Conservation (phyloP, 2,113 vertebrate species). For the Platysternon megacephalum region DNA sequence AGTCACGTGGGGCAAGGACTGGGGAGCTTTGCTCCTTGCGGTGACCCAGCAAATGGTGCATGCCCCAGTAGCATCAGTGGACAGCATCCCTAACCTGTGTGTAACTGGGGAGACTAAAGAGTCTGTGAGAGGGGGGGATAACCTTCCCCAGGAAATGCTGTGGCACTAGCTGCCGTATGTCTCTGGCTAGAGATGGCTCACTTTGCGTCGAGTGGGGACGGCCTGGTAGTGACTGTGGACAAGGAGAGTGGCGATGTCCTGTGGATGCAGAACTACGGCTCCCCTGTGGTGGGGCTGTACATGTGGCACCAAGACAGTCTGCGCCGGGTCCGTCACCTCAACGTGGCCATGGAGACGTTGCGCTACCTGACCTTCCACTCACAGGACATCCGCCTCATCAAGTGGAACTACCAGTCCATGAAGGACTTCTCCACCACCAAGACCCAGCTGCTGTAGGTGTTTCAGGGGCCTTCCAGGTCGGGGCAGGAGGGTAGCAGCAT, state of each 20-base stretch:
- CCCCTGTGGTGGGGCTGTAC: conserved; percentile 90
- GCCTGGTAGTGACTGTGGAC: conserved; percentile 93
- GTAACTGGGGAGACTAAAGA: too few relatives aligned
- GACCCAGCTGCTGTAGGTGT: conserved; percentile 89
- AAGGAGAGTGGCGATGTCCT: conserved; percentile 88
- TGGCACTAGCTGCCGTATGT: neutral
- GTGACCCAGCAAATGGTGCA: neutral
- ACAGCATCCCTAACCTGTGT: neutral
- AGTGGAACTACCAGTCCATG: conserved; percentile 84
- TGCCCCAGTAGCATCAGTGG: too few relatives aligned
- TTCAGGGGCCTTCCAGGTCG: neutral
- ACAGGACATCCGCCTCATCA: conserved; percentile 84
- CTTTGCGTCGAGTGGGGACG: conserved; percentile 91
- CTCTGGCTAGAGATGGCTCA: conserved; percentile 88
- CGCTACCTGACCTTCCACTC: conserved; percentile 93
- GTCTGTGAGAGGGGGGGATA: rapidly evolving
- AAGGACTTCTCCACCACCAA: conserved; percentile 86
- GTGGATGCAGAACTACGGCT: conserved; percentile 94
- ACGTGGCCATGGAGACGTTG: conserved; percentile 92
- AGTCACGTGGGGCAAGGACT: neutral
- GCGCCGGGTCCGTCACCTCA: conserved; percentile 88
- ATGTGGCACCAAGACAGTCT: conserved; percentile 92
- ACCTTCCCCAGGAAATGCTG: neutral
- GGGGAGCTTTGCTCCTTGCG: neutral
- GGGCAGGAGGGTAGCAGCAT: neutral